Base-by-base conservation (phyloP, 2,113 vertebrate genomes). In the Mystacornis crossleyi region DNA sequence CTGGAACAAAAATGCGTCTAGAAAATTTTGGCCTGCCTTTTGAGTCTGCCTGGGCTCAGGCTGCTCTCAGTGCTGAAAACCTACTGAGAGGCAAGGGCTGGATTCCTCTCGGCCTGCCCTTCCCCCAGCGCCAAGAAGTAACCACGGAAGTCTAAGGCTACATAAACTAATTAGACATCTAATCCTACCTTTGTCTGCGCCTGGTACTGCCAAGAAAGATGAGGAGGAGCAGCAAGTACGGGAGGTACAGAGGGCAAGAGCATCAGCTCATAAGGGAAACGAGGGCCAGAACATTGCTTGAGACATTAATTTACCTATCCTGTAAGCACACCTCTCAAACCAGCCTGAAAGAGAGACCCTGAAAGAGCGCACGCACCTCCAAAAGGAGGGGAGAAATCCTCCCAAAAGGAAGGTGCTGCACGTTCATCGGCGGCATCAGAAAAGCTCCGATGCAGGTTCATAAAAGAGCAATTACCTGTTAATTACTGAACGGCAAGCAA, bases 81-180 rank as follows among this genome's bases (percentile, higher is more conserved):
- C 23, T 79, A 45, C n/a, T 2, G 10, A 53, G 64, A 82, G 31
- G 48, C 40, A 38, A 74, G 48, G 16, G 51, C 62, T 74, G 72
- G 66, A 62, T 55, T 95, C 84, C 86, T 83, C 45, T 8, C 0
- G 0, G 26, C 12, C 66, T 87, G 53, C 90, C 85, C 77, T 90
- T 91, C 79, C 89, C 84, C 84, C 83, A 55, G 28, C 15, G 54
- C 58, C 50, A 48, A 92, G 85, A 67, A 85, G 71, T 81, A 95
- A 95, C 93, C 84, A 92, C 3, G 3, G 47, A 48, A 61, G 81
- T 90, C 86, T 93, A 85, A 89, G 55, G 79, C 90, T 79, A 72
- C 34, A 23, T 96, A 93, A 96, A 96, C 92, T 94, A 91, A 96
- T 97, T 96, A 96, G 95, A 94, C 72, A 97, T 51, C 75, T 96